A percentile compares a stretch with the other conserved stretches of the same genome.
Evolutionary conservation across 2,888 invertebrate species (phyloP).

Genomic region (Orthosia gracilis): DNA sequence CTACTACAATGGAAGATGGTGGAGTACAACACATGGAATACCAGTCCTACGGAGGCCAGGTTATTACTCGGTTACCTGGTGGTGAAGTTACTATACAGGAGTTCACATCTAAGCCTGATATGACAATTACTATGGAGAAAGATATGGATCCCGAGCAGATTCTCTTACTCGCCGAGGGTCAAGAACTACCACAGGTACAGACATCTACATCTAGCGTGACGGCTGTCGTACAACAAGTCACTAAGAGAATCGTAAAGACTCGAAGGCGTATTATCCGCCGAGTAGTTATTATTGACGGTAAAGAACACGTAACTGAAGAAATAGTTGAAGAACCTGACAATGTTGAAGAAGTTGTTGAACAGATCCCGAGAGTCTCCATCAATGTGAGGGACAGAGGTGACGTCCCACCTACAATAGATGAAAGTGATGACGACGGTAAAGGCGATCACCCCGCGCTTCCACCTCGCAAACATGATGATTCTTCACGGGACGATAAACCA

Average conservation of each 20-base stretch:
- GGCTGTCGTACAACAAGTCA: slow-evolving; percentile 96
- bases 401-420: slow-evolving; percentile 79
- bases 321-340: slow-evolving; percentile 96
- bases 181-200: slow-evolving; percentile 85
- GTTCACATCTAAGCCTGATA: slow-evolving; percentile 92
- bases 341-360: slow-evolving; percentile 93
- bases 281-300: slow-evolving; percentile 95
- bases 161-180: slow-evolving; percentile 83
- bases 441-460: slow-evolving; percentile 70
- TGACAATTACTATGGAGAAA: slow-evolving; percentile 91
- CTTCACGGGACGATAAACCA: slow-evolving; percentile 38
- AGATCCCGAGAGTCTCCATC: slow-evolving; percentile 93
- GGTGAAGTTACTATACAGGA: slow-evolving; percentile 93
- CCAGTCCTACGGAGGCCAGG: slow-evolving; percentile 92
- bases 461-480: slow-evolving; percentile 62
- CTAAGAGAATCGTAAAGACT: slow-evolving; percentile 94
- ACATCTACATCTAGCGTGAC: slow-evolving; percentile 94
- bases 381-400: slow-evolving; percentile 92
- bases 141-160: slow-evolving; percentile 90
- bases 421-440: slow-evolving; percentile 76
- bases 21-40: slow-evolving; percentile 92
- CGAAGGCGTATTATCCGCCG: slow-evolving; percentile 94
- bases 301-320: slow-evolving; percentile 96
- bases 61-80: slow-evolving; percentile 92
- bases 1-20: slow-evolving; percentile 91